Evolutionary conservation across 2,113 vertebrate species (phyloP), one percentile per base, ranked within the genome.

Genomic region (Cyphomyrus plagiostoma): DNA sequence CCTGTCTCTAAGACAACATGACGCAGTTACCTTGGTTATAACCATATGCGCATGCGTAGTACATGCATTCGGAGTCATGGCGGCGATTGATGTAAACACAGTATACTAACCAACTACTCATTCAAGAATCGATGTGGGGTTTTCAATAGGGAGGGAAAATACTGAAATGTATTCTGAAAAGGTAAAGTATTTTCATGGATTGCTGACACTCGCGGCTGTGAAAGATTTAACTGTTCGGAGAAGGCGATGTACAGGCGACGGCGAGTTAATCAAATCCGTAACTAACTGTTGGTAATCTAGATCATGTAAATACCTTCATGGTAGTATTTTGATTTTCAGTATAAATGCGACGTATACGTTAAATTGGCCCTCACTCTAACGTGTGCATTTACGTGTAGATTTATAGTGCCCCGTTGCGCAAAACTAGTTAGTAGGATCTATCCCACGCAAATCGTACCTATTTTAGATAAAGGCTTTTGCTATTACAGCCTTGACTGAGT

Each of bases 1-100:
- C 87, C 94, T 95, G 95, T 96, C 93, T 95, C 92, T 90, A 94
- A 87, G 94, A 50, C 66, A 39, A 62, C 90, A 66, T 66, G 93
- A 95, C 93, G 94, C 95, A 91, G 52, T 91, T 91, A 46, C 94
- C 94, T 90, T 94, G 90, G 94, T 92, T 94, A 90, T 92, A 3
- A n/a, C 8, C 0, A 0, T 92, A 48, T 92, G 92, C 95, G 95
- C 95, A 2, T 93, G 95, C 95, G 93, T 90, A 13, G 0, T 70
- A 19, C 1, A 2, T 50, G 0, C 8, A 53, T 62, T 56, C 35
- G 74, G 87, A 62, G 58, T 92, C 90, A 95, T 96, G 95, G 95
- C 94, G 93, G 92, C 58, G 30, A 56, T 82, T 35, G 35, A 23
- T 90, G 92, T 93, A 88, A 84, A 85, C 91, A 92, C 46, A 91